A percentile compares a stretch with the other conserved stretches of the same genome.
Evolutionary conservation across 30 jellyfish, hydroid and myxozoan genomes (phyloP).

Genomic region (Hydra vulgaris): DNA sequence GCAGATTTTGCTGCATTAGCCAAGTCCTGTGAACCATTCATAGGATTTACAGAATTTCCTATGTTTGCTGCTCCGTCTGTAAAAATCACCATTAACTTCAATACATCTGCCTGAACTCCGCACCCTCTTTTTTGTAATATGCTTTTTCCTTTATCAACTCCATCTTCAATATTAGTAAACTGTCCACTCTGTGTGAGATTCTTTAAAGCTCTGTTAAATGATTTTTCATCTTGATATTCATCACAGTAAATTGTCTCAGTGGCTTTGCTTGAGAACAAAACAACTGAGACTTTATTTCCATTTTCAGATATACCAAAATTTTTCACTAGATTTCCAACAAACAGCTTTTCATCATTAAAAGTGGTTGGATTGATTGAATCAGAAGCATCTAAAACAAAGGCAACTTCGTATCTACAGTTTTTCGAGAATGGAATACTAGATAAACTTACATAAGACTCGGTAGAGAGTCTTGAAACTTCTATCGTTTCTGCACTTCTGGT

Average conservation of each 20-base stretch:
- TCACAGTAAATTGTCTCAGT: constrained; percentile 1
- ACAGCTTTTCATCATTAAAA: background rate
- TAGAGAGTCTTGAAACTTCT: too few relatives aligned
- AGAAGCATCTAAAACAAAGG: constrained; percentile 6
- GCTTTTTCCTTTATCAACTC: background rate
- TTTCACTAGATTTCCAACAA: background rate
- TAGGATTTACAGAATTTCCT: constrained; percentile 1
- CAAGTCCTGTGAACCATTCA: background rate
- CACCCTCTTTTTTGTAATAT: constrained; percentile 9
- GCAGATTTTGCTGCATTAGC: background rate
- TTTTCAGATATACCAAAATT: background rate
- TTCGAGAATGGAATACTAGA: background rate
- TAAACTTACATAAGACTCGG: background rate
- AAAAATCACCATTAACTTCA: background rate
- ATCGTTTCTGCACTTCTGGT: too few relatives aligned
- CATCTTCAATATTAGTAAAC: constrained; percentile 16
- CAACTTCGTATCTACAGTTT: background rate
- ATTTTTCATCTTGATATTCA: background rate
- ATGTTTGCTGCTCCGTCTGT: constrained; percentile 15
- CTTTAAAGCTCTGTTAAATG: background rate
- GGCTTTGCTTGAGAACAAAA: background rate
- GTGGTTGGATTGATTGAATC: background rate
- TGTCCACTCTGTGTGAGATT: background rate
- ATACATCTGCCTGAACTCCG: background rate
- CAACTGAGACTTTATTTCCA: background rate